A percentile compares a stretch with the other conserved stretches of the same genome.
phyloP scores from a whole-genome alignment of 2,888 invertebrate species.

The Plagodis dolabraria region DNA sequence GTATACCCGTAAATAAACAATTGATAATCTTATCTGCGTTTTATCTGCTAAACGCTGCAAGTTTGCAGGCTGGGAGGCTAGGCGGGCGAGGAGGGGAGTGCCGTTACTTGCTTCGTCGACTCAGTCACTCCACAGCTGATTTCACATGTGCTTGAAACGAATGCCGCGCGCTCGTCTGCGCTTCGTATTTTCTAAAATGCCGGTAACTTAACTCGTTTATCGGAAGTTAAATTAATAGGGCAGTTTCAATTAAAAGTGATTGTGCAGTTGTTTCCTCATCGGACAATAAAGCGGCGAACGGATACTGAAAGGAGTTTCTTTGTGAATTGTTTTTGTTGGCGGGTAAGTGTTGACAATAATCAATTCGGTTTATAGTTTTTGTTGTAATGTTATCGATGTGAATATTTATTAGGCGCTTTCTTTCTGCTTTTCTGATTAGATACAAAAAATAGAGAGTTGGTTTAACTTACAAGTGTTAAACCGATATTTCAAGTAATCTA shows the following conservation, averaged over 20 bases:
- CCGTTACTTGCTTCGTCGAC: conserved; percentile 52
- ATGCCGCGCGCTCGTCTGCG: conserved; percentile 60
- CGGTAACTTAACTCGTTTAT: conserved; percentile 55
- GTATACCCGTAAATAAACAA: conserved; percentile 68
- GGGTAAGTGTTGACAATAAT: conserved; percentile 48
- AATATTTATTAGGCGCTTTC: background rate
- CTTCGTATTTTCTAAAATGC: conserved; percentile 56
- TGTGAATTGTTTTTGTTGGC: conserved; percentile 41
- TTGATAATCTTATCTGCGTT: conserved; percentile 43
- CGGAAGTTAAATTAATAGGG: conserved; percentile 30
- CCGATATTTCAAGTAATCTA: too few species aligned
- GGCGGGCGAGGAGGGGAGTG: conserved; percentile 48
- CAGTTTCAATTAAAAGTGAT: conserved; percentile 51
- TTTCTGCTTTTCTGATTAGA: background rate
- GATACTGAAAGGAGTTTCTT: conserved; percentile 37
- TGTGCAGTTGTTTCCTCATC: conserved; percentile 51
- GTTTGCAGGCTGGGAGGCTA: conserved; percentile 51
- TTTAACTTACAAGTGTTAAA: too few species aligned
- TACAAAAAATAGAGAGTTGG: too few species aligned
- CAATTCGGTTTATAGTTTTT: conserved; percentile 9
- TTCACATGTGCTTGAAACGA: conserved; percentile 72
- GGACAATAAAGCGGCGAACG: conserved; percentile 39
- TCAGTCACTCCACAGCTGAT: conserved; percentile 72
- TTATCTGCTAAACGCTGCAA: conserved; percentile 49
- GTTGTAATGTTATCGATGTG: conserved; percentile 5